phyloP scores from a whole-genome alignment of 2,797 vertebrate species.

The Poliocrania exsul region DNA sequence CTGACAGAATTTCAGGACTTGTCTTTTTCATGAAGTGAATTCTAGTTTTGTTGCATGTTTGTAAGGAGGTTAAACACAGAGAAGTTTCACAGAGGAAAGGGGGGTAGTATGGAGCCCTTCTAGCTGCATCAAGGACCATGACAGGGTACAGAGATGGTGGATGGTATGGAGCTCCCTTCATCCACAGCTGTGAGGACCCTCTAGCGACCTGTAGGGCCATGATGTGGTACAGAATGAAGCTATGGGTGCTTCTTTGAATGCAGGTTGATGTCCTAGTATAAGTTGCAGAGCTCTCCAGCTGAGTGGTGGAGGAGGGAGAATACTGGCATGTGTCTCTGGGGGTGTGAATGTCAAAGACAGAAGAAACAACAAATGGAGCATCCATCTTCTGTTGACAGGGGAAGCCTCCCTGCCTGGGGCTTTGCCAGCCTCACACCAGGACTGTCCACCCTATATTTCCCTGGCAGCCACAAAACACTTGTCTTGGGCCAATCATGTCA shows the following conservation, averaged over 20 bases:
- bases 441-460: neutral
- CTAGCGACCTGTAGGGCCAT: rapidly evolving
- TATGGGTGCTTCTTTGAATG: neutral
- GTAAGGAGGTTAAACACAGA: neutral
- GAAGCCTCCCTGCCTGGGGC: neutral
- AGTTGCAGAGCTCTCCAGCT: neutral
- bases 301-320: neutral
- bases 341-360: neutral
- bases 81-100: neutral
- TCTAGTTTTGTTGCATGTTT: neutral
- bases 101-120: neutral
- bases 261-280: neutral
- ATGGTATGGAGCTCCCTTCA: neutral
- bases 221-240: neutral
- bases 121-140: neutral
- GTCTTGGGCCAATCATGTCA: neutral
- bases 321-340: neutral
- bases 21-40: neutral
- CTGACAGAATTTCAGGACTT: neutral
- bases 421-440: neutral
- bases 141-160: neutral
- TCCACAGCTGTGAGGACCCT: neutral
- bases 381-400: neutral
- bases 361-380: neutral
- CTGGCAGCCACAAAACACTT: neutral